Base-by-base conservation (phyloP, 2,888 invertebrate species). In the Hofmannophila pseudospretella region DNA sequence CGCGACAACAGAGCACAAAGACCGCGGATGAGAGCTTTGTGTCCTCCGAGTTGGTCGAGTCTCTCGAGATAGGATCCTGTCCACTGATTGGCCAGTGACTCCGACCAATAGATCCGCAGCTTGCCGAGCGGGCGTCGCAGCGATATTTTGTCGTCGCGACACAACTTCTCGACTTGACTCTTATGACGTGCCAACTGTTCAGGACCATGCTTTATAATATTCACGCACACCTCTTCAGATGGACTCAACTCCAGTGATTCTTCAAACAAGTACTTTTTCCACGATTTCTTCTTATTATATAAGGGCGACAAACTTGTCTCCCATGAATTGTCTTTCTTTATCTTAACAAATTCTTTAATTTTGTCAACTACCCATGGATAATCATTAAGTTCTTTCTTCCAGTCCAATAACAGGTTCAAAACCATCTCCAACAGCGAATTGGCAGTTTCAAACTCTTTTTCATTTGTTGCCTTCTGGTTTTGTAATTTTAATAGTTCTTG, bases 171-270 rank as follows among this genome's bases (percentile, higher is more conserved):
- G 5, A 76, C 44, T 23, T 64, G 55, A 1, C 42, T 42, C 14
- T 51, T 48, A 41, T 69, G 48, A 8, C 60, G 56, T 19, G 39
- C 35, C 11, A 81, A 45, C 31, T 80, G 44, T 25, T 44, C 43
- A 7, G 79, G 70, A 4, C 68, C 66, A 39, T 81, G 80, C 52
- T 81, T 81, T 7, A 82, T 44, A 7, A 67, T 70, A 43, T 81
- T 80, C n/a, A 81, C 32, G 34, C 66, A 69, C 7, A 56, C 67
- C 8, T 62, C 51, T 44, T 71, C 66, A 13, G 53, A 54, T 3
- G 68, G 69, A 27, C 48, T 48, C 37, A 81, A 39, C 10, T 42
- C 16, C 26, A 82, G 23, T 1, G 80, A 81, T 20, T 77, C 70
- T 36, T 74, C 63, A 47, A 81, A 80, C 50, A 82, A 53, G 10